Base-by-base conservation (phyloP, 2,797 vertebrate genomes). In the Phalloptychus januarius region DNA sequence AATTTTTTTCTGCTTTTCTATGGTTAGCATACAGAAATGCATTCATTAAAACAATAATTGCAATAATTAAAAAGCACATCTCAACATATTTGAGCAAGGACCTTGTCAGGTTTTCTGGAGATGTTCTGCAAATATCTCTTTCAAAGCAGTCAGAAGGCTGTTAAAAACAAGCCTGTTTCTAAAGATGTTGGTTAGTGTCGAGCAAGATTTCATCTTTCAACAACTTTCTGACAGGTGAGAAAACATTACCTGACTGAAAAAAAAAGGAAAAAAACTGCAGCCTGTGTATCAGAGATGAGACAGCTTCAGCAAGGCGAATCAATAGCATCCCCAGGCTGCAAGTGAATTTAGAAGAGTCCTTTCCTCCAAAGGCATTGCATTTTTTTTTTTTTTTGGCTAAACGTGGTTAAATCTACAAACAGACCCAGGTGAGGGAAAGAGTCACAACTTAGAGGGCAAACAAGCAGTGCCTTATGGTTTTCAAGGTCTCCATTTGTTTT, bases 401-500 rank as follows among this genome's bases (percentile, higher is more conserved):
- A 69, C 33, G 42, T 11, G 45, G 44, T 38, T 82, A 83, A 73
- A 83, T 86, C 77, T 81, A 82, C 77, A 85, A 86, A 90, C 86
- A 92, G 88, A 91, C 79, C 85, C 72, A 36, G 76, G 76, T 73
- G 77, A 79, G 12, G 75, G 79, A 79, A 83, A 80, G 81, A 79
- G 61, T 56, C 38, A 80, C 48, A 91, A 87, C 83, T 91, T 93
- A 83, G 94, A 95, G 94, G 94, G 83, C 93, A 92, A 90, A 94
- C 93, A 95, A 89, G 92, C 76, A 58, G 80, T 79, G 89, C 94
- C 94, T 91, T 95, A 94, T 94, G 94, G 94, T 94, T 94, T 94
- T 94, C 93, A 95, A 95, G 92, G 94, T 95, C 93, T 93, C 93
- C 92, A 94, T 95, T 95, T 95, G 94, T 93, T 95, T 95, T 94